Conservation (phyloP, 1,140 invertebrate genomes). For the Stenopsyche tienmushanensis region DNA sequence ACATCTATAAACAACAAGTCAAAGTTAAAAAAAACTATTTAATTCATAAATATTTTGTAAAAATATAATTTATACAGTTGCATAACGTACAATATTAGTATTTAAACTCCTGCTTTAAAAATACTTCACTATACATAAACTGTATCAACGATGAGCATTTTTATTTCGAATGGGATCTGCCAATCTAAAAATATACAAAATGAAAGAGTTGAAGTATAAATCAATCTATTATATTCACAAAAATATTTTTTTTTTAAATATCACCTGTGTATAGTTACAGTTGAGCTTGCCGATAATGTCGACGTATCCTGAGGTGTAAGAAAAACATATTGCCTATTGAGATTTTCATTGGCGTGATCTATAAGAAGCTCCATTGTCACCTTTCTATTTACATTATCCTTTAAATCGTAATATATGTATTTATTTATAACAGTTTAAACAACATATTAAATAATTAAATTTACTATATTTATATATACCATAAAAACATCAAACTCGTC, state of each 20-base stretch:
- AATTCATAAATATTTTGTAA: too few species aligned
- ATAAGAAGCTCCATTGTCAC: slow-evolving; percentile 69
- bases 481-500: slow-evolving; percentile 99
- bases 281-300: slow-evolving; percentile 51
- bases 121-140: too few species aligned
- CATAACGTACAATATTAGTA: too few species aligned
- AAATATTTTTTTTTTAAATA: background rate
- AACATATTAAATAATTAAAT: slow-evolving; percentile 30
- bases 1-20: too few species aligned
- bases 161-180: slow-evolving; percentile 11
- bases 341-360: slow-evolving; percentile 61
- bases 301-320: slow-evolving; percentile 75
- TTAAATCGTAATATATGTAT: slow-evolving; percentile 34
- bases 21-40: too few species aligned
- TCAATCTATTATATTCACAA: background rate
- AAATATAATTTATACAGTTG: too few species aligned
- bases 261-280: slow-evolving; percentile 59
- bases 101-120: too few species aligned
- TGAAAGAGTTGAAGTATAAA: background rate
- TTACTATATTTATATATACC: slow-evolving; percentile 55
- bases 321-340: slow-evolving; percentile 70
- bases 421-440: slow-evolving; percentile 10
- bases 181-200: background rate
- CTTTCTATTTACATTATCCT: slow-evolving; percentile 75
- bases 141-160: too few species aligned